Base-by-base conservation (phyloP, 2,888 invertebrate species). In the Andricus quercusramuli region DNA sequence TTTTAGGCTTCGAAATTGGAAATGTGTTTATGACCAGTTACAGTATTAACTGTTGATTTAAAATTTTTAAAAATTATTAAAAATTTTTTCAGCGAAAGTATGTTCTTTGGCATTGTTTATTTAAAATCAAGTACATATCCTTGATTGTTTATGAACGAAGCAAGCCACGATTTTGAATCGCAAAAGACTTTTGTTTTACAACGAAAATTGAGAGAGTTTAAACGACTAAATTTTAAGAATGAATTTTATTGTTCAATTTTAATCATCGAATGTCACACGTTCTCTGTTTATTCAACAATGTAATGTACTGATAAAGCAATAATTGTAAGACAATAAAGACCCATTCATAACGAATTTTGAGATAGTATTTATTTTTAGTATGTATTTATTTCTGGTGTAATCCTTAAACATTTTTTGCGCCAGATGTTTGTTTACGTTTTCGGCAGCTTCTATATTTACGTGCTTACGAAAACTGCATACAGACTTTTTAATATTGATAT, bases 321-420 rank as follows among this genome's bases (percentile, higher is more conserved):
- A 85, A 84, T 80, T 82, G 77, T 82, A 83, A 83, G 88, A 89
- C 88, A 89, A 89, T 89, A 89, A 88, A 88, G n/a, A 74, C 32
- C n/a, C 56, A 74, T 56, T n/a, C 29, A 37, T 56, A 74, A 64
- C 15, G 15, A 37, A 56, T 59, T 74, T 37, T 15, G 2, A 22
- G 59, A 59, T 22, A 2, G 32, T 74, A n/a, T n/a, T n/a, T n/a
- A n/a, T n/a, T n/a, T n/a, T n/a, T n/a, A n/a, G n/a, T 70, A 9
- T 51, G 51, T 37, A 32, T 74, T 74, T 74, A 2, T 51, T 51
- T 56, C 29, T 17, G 29, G 9, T 74, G 4, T 51, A 51, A 51
- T 51, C 5, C 47, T 32, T 20, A 29, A 37, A 67, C 47, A 11
- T 29, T 51, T 20, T 11, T 32, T 44, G 25, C 9, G 1, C 17